These are phyloP conservation scores for Gopherus evgoodei DNA, from an alignment of 2,113 vertebrate species.

Conservation along the genomic window DNA sequence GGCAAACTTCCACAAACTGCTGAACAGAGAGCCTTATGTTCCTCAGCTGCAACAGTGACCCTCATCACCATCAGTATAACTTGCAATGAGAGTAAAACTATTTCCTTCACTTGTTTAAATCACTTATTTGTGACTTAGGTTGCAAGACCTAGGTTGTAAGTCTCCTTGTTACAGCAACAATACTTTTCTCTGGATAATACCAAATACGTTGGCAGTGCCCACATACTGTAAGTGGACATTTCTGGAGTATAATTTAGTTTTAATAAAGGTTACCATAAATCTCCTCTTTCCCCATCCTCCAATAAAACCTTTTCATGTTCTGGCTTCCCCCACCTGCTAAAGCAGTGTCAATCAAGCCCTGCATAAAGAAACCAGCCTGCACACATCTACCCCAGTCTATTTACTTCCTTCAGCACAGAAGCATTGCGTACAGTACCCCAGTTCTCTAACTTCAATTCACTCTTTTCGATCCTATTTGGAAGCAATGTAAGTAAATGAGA, in stretches of 20 bases:
- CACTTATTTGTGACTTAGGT: background rate
- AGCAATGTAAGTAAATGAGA: conserved; percentile 15
- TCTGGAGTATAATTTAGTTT: background rate
- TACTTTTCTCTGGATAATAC: background rate
- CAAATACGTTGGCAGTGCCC: background rate
- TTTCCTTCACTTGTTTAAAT: background rate
- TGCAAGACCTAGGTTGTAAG: background rate
- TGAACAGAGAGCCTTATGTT: fast-evolving
- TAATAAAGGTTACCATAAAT: background rate
- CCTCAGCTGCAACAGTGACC: background rate
- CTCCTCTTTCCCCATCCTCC: conserved; percentile 54
- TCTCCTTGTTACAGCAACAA: background rate
- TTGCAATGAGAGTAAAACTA: background rate
- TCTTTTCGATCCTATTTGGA: conserved; percentile 18
- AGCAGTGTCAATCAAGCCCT: conserved; percentile 17
- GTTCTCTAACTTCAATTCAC: background rate
- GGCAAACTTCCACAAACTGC: background rate
- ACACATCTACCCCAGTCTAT: background rate
- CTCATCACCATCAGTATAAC: background rate
- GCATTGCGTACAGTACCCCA: conserved; percentile 25
- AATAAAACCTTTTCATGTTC: conserved; percentile 54
- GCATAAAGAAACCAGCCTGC: background rate
- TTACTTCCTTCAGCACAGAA: background rate
- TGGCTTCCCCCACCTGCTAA: conserved; percentile 61
- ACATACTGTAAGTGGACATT: background rate